phyloP scores from a whole-genome alignment of 2,888 invertebrate species.

The Lepeophtheirus nordmannii region DNA sequence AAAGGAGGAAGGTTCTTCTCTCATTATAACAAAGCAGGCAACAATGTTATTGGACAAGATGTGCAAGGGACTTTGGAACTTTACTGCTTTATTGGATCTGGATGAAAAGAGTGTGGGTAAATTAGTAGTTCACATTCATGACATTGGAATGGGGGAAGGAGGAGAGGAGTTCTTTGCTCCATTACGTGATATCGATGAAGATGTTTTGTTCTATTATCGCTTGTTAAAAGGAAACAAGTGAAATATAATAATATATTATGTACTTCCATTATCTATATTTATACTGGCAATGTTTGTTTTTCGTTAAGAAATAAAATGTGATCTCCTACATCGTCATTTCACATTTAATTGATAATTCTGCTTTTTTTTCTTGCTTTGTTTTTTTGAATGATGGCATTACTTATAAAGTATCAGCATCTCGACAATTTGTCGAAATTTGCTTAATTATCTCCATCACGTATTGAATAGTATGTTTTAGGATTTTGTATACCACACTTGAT shows the following conservation, averaged over 20 bases:
- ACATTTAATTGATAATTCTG: too few relatives aligned
- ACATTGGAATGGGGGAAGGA: neutral
- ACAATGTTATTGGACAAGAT: neutral
- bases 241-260: neutral
- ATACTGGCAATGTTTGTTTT: slow-evolving; percentile 3
- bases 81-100: slow-evolving; percentile 18
- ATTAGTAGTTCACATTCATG: neutral
- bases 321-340: too few relatives aligned
- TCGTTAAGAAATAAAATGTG: neutral
- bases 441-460: too few relatives aligned
- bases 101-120: slow-evolving; percentile 3
- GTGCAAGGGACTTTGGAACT: slow-evolving; percentile 12
- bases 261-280: neutral
- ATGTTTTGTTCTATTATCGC: neutral
- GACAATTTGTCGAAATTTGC: too few relatives aligned
- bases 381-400: too few relatives aligned
- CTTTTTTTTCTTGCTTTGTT: too few relatives aligned
- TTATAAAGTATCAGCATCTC: too few relatives aligned
- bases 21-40: slow-evolving; percentile 9
- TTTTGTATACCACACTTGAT: too few relatives aligned
- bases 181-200: neutral
- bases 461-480: too few relatives aligned
- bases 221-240: neutral
- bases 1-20: slow-evolving; percentile 3
- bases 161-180: neutral